Percentiles rank a stretch among this genome's conserved stretches.
phyloP scores from a whole-genome alignment of 2,888 invertebrate species.

The Coecobrya sp. region DNA sequence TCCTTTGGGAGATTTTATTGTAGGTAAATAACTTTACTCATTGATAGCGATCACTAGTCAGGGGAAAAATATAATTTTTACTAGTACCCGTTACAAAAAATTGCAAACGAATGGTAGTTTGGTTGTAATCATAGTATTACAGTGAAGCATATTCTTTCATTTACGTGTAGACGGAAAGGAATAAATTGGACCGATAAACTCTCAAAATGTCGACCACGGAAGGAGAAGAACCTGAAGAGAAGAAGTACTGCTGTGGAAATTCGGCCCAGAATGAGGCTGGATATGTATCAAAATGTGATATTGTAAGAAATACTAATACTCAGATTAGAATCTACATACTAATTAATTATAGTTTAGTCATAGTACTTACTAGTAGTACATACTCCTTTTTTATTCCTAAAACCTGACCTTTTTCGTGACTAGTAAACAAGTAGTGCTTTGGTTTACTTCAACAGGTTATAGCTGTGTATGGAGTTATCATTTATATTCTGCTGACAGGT shows the following conservation, averaged over 20 bases:
- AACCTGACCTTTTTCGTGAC: neutral
- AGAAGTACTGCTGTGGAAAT: conserved; percentile 85
- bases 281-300: conserved; percentile 85
- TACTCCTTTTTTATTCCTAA: neutral
- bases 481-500: conserved; percentile 79
- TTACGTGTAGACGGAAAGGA: neutral
- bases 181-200: conserved; percentile 16
- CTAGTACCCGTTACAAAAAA: neutral
- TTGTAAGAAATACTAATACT: conserved; percentile 69
- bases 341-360: conserved; percentile 1
- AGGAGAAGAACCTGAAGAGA: conserved; percentile 82
- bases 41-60: neutral
- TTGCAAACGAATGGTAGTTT: neutral
- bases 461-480: conserved; percentile 77
- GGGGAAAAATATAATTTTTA: neutral
- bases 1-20: neutral
- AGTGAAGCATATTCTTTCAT: neutral
- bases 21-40: neutral
- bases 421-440: neutral
- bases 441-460: conserved; percentile 74
- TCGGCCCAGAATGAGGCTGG: conserved; percentile 84
- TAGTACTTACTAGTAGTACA: too few relatives aligned
- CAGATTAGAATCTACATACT: neutral
- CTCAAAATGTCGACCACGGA: conserved; percentile 82
- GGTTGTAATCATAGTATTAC: neutral